These are phyloP conservation scores for Villa cingulata DNA, from an alignment of 2,888 invertebrate genomes.

Conservation along the genomic window DNA sequence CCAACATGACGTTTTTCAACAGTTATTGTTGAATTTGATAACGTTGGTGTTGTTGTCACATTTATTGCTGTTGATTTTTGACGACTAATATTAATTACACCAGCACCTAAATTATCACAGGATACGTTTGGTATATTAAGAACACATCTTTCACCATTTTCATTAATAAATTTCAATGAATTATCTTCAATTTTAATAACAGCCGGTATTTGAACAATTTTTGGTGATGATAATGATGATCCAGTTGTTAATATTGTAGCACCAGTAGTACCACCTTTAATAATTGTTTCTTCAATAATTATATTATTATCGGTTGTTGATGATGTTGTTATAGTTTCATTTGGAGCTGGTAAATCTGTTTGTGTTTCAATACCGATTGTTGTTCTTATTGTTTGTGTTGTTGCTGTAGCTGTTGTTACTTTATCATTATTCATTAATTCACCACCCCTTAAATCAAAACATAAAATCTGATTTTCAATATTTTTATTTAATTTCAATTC, in stretches of 20 bases:
- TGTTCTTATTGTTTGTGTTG: not conserved
- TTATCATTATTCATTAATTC: constrained; percentile 1
- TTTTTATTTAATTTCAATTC: not conserved
- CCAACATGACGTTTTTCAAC: constrained; percentile 12
- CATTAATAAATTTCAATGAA: constrained; percentile 32
- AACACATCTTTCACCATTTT: constrained; percentile 22
- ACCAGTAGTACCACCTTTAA: not conserved
- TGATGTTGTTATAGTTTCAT: constrained; percentile 12
- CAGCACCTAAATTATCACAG: constrained; percentile 30
- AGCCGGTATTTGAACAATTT: constrained; percentile 23
- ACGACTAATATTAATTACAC: constrained; percentile 25
- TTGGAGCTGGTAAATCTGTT: not conserved
- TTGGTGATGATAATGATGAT: no score
- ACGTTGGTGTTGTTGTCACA: constrained; percentile 14
- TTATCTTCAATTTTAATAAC: constrained; percentile 34
- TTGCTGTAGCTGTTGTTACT: not conserved
- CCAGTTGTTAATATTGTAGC: not conserved
- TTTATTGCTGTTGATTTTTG: constrained; percentile 13
- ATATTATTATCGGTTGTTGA: constrained; percentile 5
- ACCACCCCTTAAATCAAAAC: constrained; percentile 3
- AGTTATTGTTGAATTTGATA: constrained; percentile 11
- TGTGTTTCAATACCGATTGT: not conserved
- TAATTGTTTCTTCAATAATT: not conserved
- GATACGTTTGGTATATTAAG: constrained; percentile 30
- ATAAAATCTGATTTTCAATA: constrained; percentile 2